Conservation (phyloP, 2,113 vertebrate genomes). For the Anhinga anhinga region DNA sequence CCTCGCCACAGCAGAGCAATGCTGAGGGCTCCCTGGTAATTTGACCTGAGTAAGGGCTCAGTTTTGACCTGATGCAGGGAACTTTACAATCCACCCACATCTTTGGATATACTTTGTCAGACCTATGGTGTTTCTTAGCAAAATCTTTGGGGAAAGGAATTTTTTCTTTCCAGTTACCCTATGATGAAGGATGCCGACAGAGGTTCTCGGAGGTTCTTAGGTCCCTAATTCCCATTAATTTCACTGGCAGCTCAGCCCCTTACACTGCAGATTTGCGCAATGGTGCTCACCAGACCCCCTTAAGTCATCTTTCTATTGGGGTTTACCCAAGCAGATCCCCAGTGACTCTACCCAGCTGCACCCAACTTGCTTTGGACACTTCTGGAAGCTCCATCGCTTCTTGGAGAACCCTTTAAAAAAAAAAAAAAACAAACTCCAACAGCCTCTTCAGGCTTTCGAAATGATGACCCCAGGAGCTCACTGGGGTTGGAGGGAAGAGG, state of each 20-base stretch:
- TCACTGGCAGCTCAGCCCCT: background rate
- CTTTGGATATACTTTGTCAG: background rate
- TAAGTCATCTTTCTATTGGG: background rate
- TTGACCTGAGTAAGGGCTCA: background rate
- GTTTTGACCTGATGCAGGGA: background rate
- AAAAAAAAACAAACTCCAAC: background rate
- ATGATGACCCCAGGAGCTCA: background rate
- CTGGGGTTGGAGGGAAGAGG: background rate
- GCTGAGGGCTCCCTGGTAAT: background rate
- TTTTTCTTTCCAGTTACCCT: background rate
- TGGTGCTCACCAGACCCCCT: background rate
- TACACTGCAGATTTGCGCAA: background rate
- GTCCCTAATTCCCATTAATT: background rate
- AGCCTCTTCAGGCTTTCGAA: background rate
- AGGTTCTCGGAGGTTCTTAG: background rate
- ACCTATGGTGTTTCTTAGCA: background rate
- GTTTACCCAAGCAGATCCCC: background rate
- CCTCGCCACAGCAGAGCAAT: fast-evolving
- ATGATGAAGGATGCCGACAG: background rate
- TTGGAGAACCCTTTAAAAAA: background rate
- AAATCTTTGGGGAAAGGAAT: background rate
- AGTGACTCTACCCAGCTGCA: background rate
- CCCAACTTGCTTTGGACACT: background rate
- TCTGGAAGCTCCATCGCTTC: background rate
- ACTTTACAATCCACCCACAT: background rate